Evolutionary conservation across 2,797 vertebrate species (phyloP).

Genomic region (Toxotes lorentzi): DNA sequence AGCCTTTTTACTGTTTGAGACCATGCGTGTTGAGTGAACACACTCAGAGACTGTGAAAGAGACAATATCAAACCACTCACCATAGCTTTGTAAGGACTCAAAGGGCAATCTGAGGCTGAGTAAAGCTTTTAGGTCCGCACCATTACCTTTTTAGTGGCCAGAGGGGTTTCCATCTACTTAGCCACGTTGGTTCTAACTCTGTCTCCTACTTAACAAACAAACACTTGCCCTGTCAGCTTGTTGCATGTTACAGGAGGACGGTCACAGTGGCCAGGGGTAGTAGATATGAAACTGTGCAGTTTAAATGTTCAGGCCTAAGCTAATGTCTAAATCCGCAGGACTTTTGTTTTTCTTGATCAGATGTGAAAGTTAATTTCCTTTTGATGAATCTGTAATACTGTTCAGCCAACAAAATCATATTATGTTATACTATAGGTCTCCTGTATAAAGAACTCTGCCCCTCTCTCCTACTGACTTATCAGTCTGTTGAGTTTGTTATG

Average conservation of each 20-base stretch:
- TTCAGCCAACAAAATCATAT: background rate
- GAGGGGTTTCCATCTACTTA: constrained; percentile 50
- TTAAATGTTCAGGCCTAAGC: background rate
- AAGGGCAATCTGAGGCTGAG: constrained; percentile 31
- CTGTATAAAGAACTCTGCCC: background rate
- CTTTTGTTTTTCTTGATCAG: background rate
- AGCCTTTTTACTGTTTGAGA: constrained; percentile 5
- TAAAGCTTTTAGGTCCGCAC: constrained; percentile 64
- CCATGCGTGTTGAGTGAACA: constrained; percentile 17
- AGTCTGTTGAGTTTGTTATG: background rate
- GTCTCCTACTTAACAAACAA: constrained; percentile 33
- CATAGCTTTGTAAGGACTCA: constrained; percentile 20
- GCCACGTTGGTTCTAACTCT: background rate
- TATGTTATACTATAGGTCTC: background rate
- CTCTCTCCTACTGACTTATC: background rate
- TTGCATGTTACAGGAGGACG: constrained; percentile 10
- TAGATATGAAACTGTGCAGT: background rate
- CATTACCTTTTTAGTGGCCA: constrained; percentile 69
- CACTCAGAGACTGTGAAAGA: background rate
- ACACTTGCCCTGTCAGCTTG: constrained; percentile 5
- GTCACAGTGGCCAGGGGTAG: background rate
- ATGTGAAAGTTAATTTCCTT: background rate
- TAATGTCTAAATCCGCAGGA: background rate
- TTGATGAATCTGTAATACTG: background rate
- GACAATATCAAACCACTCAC: background rate